A percentile compares a stretch with the other conserved stretches of the same genome.
Conservation (phyloP, 2,888 invertebrate genomes). For the Torymus tubicola region DNA sequence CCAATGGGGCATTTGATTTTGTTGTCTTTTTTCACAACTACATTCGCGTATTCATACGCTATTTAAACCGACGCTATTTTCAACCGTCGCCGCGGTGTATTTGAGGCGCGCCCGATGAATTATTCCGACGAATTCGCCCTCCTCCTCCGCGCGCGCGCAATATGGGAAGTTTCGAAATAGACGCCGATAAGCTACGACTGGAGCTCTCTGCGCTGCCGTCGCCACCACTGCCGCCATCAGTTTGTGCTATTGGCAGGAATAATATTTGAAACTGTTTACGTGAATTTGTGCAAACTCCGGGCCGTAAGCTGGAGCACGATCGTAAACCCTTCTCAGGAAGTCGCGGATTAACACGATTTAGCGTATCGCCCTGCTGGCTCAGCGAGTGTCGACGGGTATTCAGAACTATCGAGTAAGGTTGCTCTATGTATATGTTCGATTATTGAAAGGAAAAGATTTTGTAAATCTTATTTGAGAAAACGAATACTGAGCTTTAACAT, state of each 20-base stretch:
- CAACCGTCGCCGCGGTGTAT: slow-evolving; percentile 26
- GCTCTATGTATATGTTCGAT: no score
- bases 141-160: slow-evolving; percentile 12
- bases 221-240: not conserved
- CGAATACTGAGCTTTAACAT: no score
- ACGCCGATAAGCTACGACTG: slow-evolving; percentile 22
- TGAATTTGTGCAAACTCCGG: not conserved
- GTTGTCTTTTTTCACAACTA: no score
- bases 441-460: no score
- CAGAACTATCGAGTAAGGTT: no score
- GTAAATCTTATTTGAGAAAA: no score
- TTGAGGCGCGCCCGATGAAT: slow-evolving; percentile 32
- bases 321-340: not conserved
- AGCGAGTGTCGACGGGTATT: no score
- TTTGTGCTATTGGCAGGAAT: slow-evolving; percentile 7
- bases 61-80: slow-evolving; percentile 35
- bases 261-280: slow-evolving; percentile 43
- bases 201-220: not conserved
- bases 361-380: no score
- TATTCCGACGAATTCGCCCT: slow-evolving; percentile 10
- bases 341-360: not conserved
- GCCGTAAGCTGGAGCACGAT: no score
- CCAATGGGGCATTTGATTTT: no score
- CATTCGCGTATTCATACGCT: not conserved
- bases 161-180: slow-evolving; percentile 37